A percentile compares a stretch with the other conserved stretches of the same genome.
phyloP scores from a whole-genome alignment of 2,113 vertebrate species.

The Zeus faber region DNA sequence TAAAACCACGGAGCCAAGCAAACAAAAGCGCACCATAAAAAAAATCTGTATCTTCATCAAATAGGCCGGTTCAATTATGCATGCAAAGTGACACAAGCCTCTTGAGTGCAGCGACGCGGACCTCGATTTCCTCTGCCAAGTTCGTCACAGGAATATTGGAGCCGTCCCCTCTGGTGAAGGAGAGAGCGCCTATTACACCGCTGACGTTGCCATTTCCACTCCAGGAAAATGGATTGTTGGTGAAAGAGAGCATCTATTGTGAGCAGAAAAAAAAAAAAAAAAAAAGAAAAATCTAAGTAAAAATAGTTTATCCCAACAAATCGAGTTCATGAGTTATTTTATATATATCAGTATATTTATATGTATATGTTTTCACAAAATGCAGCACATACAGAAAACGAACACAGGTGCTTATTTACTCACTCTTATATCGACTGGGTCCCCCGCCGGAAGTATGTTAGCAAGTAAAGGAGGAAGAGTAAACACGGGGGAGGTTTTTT shows the following conservation, averaged over 20 bases:
- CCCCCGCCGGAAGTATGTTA: slow-evolving; percentile 32
- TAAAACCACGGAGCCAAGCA: no score
- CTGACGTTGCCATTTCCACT: slow-evolving; percentile 65
- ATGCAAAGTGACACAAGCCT: no score
- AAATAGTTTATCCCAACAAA: slow-evolving; percentile 12
- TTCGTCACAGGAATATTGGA: slow-evolving; percentile 75
- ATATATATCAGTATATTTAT: neutral
- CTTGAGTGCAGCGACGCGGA: slow-evolving; percentile 56
- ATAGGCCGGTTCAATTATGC: no score
- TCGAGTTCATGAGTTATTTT: no score
- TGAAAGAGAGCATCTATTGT: slow-evolving; percentile 83
- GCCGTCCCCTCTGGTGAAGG: slow-evolving; percentile 76
- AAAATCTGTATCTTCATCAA: no score
- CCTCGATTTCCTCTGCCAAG: slow-evolving; percentile 82
- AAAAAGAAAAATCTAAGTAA: neutral
- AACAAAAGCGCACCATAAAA: no score
- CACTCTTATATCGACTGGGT: slow-evolving; percentile 79
- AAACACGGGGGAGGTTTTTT: slow-evolving; percentile 69
- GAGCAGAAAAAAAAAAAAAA: neutral
- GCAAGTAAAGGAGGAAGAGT: slow-evolving; percentile 71
- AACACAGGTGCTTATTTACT: no score
- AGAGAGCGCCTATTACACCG: slow-evolving; percentile 75
- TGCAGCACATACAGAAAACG: no score
- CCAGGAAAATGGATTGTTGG: slow-evolving; percentile 79
- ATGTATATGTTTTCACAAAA: neutral